phyloP scores from a whole-genome alignment of 2,888 invertebrate genomes.

The Malthinus flaveolus region DNA sequence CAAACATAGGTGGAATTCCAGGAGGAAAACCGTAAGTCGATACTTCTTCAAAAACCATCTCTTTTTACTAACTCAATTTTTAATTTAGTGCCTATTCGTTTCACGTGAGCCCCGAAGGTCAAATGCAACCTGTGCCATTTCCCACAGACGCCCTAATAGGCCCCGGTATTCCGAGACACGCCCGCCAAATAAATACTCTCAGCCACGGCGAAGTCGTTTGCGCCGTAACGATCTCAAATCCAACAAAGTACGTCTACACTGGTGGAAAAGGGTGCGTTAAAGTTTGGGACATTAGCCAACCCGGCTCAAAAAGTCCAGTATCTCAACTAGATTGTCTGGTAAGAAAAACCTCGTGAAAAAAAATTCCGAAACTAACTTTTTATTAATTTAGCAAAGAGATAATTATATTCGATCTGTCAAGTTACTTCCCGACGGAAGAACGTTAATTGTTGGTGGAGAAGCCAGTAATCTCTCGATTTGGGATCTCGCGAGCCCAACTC shows the following conservation, averaged over 20 bases:
- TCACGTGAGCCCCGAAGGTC: conserved; percentile 87
- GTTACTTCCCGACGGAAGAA: conserved; percentile 89
- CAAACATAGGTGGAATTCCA: conserved; percentile 70
- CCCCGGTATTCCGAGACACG: conserved; percentile 91
- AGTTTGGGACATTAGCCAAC: conserved; percentile 79
- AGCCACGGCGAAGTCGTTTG: conserved; percentile 97
- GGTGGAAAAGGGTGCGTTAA: conserved; percentile 96
- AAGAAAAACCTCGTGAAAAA: conserved; percentile 42
- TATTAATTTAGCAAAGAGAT: conserved; percentile 76
- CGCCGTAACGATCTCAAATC: conserved; percentile 90
- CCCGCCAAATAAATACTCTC: conserved; percentile 85
- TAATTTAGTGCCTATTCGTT: conserved; percentile 84
- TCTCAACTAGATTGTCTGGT: conserved; percentile 85
- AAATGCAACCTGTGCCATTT: conserved; percentile 90
- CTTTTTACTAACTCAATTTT: conserved; percentile 2
- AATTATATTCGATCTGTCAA: conserved; percentile 97
- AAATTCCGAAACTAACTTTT: not conserved
- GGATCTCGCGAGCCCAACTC: conserved; percentile 91
- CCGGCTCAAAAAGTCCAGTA: conserved; percentile 75
- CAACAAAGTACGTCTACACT: conserved; percentile 92
- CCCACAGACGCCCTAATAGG: conserved; percentile 91
- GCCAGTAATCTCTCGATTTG: conserved; percentile 94
- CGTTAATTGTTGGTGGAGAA: conserved; percentile 95
- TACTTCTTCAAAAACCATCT: not conserved
- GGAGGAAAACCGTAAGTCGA: conserved; percentile 84